phyloP scores from a whole-genome alignment of 2,888 invertebrate species.

The Ophion ellenae region DNA sequence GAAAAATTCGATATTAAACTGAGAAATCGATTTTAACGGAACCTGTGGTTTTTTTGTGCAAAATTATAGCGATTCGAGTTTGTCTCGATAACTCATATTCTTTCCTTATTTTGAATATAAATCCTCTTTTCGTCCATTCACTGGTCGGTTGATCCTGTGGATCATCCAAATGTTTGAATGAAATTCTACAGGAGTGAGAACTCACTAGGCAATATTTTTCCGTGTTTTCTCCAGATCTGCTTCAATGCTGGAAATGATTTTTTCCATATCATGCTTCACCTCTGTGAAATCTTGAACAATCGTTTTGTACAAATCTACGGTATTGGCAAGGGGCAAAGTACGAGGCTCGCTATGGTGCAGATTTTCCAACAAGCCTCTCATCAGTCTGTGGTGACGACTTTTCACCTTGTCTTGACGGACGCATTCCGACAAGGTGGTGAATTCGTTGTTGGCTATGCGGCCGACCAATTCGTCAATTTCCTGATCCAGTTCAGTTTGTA shows the following conservation, averaged over 20 bases:
- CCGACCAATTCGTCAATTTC: slow-evolving; percentile 70
- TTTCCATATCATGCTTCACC: slow-evolving; percentile 63
- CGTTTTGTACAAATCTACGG: slow-evolving; percentile 71
- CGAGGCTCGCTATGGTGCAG: slow-evolving; percentile 66
- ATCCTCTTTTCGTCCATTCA: too few relatives aligned
- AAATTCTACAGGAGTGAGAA: slow-evolving; percentile 21
- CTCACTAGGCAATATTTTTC: slow-evolving; percentile 74
- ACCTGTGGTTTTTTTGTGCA: too few relatives aligned
- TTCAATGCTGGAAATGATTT: slow-evolving; percentile 58
- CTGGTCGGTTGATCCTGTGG: too few relatives aligned
- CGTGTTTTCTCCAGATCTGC: slow-evolving; percentile 65
- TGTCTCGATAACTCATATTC: too few relatives aligned
- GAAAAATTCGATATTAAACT: too few relatives aligned
- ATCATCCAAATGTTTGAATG: background rate
- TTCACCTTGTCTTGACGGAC: slow-evolving; percentile 66
- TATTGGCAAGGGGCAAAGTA: slow-evolving; percentile 73
- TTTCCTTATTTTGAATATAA: too few relatives aligned
- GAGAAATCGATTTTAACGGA: too few relatives aligned
- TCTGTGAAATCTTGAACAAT: slow-evolving; percentile 70
- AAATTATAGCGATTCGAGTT: too few relatives aligned
- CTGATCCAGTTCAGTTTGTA: slow-evolving; percentile 62
- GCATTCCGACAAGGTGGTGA: slow-evolving; percentile 43
- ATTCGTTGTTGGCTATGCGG: slow-evolving; percentile 68
- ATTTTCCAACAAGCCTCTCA: slow-evolving; percentile 66
- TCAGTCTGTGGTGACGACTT: slow-evolving; percentile 68